Conservation (phyloP, 2,888 invertebrate species). For the Maniola hyperantus region DNA sequence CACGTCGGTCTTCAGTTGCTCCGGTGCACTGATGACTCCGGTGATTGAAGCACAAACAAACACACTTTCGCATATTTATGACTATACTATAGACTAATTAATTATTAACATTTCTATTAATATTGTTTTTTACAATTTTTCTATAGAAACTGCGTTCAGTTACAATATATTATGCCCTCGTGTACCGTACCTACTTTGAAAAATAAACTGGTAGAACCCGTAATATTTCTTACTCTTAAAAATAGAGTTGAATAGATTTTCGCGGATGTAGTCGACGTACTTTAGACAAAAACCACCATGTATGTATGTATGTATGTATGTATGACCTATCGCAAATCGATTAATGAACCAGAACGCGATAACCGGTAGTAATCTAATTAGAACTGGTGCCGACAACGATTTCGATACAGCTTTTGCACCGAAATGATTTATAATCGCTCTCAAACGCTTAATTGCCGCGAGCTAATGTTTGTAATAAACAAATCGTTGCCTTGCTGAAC, state of each 20-base stretch:
- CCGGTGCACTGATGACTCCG: no score
- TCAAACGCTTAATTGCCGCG: conserved; percentile 24
- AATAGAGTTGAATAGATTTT: background rate
- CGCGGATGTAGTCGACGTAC: conserved; percentile 3
- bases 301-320: no score
- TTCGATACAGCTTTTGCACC: conserved; percentile 36
- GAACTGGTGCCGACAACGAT: conserved; percentile 37
- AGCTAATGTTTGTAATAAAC: conserved; percentile 27
- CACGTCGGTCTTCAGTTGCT: no score
- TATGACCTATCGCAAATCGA: conserved; percentile 27
- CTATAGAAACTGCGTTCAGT: no score
- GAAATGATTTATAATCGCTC: conserved; percentile 38
- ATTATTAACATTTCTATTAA: no score
- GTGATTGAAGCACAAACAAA: no score
- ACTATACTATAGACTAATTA: no score
- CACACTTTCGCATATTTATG: no score
- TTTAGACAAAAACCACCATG: background rate
- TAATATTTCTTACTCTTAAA: background rate
- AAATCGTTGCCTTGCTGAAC: conserved; percentile 18
- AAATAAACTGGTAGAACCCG: no score
- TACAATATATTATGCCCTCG: no score
- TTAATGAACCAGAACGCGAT: conserved; percentile 31
- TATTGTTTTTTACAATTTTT: no score
- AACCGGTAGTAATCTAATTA: conserved; percentile 44
- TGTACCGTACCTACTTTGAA: no score